phyloP scores from a whole-genome alignment of 2,888 invertebrate genomes.

The Parelbella ahira region DNA sequence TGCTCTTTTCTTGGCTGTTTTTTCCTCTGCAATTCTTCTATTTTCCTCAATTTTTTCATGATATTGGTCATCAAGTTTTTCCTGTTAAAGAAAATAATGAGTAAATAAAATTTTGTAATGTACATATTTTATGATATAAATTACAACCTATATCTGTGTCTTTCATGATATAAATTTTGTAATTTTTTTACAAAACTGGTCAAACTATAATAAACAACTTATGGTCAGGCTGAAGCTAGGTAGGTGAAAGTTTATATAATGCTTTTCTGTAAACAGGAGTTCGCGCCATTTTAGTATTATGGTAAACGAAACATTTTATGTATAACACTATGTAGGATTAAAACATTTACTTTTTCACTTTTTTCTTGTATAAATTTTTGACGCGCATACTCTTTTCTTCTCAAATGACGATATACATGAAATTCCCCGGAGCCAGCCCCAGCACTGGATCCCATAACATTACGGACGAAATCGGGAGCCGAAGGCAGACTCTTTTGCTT shows the following conservation, averaged over 20 bases:
- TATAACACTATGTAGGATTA: no score
- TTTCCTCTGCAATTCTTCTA: constrained; percentile 84
- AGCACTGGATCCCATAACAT: constrained; percentile 99
- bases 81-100: constrained; percentile 70
- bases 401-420: constrained; percentile 97
- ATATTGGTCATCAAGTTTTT: constrained; percentile 91
- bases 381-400: constrained; percentile 97
- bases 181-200: no score
- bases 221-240: no score
- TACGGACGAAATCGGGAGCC: constrained; percentile 96
- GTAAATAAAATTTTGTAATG: background rate
- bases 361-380: constrained; percentile 96
- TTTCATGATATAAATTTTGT: no score
- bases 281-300: no score
- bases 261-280: no score
- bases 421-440: constrained; percentile 99
- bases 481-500: constrained; percentile 88
- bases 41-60: constrained; percentile 89
- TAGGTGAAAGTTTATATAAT: no score
- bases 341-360: constrained; percentile 86
- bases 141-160: no score
- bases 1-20: constrained; percentile 94
- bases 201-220: no score
- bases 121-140: no score
- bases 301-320: no score